Percentiles rank a stretch among this genome's conserved stretches.
phyloP scores from a whole-genome alignment of 37 sponge, comb jelly and placozoan genomes.

The Eunapius fragilis region DNA sequence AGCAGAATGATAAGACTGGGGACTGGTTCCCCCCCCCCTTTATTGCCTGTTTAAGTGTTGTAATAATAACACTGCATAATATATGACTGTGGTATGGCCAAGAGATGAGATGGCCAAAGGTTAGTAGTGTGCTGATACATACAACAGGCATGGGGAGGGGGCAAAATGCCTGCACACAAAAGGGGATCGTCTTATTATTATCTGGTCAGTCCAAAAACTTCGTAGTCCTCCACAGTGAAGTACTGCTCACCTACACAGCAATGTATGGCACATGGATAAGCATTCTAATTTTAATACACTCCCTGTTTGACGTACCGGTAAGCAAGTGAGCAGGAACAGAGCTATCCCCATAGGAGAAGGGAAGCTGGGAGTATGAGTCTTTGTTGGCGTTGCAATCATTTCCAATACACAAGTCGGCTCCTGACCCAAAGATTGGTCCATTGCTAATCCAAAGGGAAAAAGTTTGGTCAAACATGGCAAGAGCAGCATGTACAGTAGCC shows the following conservation, averaged over 20 bases:
- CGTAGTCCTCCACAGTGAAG: slow-evolving; percentile 83
- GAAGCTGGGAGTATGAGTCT: slow-evolving; percentile 83
- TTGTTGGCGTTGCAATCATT: slow-evolving; percentile 70
- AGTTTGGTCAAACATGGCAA: background rate
- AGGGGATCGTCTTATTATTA: background rate
- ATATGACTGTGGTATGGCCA: too few species aligned
- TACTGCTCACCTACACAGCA: slow-evolving; percentile 57
- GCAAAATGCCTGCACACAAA: too few species aligned
- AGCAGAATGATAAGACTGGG: too few species aligned
- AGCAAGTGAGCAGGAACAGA: slow-evolving; percentile 6
- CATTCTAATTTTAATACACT: background rate
- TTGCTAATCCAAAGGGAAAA: slow-evolving; percentile 30
- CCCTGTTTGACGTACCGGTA: slow-evolving; percentile 8
- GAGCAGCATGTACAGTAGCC: background rate
- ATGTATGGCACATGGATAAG: background rate
- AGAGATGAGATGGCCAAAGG: too few species aligned
- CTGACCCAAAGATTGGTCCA: slow-evolving; percentile 92
- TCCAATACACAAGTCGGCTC: slow-evolving; percentile 83
- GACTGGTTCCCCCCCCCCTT: too few species aligned
- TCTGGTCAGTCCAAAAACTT: slow-evolving; percentile 76
- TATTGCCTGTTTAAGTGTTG: too few species aligned
- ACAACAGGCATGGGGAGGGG: too few species aligned
- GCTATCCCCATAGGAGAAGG: slow-evolving; percentile 60
- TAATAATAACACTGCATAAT: too few species aligned
- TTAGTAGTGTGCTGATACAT: too few species aligned